Evolutionary conservation across 2,888 invertebrate species (phyloP), one percentile per base, ranked within the genome.

Genomic region (Globia sparganii): DNA sequence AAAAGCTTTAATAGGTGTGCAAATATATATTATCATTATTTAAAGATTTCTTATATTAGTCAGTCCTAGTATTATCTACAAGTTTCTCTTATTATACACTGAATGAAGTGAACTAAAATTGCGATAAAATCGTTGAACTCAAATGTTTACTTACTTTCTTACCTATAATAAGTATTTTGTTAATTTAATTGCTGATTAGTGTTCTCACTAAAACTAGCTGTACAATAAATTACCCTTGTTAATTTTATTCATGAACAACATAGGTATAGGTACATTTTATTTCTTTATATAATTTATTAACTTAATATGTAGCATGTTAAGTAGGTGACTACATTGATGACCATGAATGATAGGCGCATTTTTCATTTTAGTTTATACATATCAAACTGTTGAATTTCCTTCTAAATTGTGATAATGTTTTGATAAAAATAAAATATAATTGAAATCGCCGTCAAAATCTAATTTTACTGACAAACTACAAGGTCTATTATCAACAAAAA

Each of bases 401-500:
- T 40, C 40, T 28, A 58, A 34, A 34, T 34, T 15, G 37, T 62
- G 25, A 70, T 62, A 43, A 53, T 11, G 9, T 68, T 62, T 43
- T 34, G 13, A 69, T 71, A 46, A 72, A 61, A 40, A 58, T 46
- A 5, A 49, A 11, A 37, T 68, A 59, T 46, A 49, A 74, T 71
- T 34, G 3, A 79, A 77, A 77, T 79, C 75, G 25, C 59, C 58
- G 58, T 66, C 81, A 80, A 83, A 78, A 86, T 82, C 84, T 74
- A 88, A 87, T 87, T 88, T 83, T 78, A 87, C 77, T 80, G 81
- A 76, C 76, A 81, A 86, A 85, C 85, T 85, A 84, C 86, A 86
- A 85, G 80, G 86, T 88, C 86, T 89, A 90, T 90, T 89, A 90
- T 91, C 80, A 89, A 91, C 93, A 94, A 94, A 94, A 94, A 91